These are phyloP conservation scores for Poicephalus gulielmi DNA, from an alignment of 2,113 vertebrate species.

Conservation along the genomic window DNA sequence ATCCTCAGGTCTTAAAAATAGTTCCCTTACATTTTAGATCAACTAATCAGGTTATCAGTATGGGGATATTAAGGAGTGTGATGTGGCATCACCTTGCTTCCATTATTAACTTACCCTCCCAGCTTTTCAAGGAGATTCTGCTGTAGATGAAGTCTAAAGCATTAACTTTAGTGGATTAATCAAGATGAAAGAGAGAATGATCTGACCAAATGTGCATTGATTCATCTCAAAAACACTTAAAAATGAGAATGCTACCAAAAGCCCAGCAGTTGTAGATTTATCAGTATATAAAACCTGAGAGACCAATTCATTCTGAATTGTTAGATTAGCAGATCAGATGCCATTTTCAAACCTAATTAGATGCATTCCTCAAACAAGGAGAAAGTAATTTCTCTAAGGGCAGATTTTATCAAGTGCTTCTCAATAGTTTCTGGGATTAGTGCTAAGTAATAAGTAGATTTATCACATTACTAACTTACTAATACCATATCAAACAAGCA, in stretches of 20 bases:
- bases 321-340: conserved; percentile 32
- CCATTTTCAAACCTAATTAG: conserved; percentile 54
- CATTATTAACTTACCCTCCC: background rate
- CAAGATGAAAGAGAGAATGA: background rate
- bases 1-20: background rate
- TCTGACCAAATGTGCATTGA: conserved; percentile 35
- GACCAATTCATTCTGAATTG: conserved; percentile 16
- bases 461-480: conserved; percentile 64
- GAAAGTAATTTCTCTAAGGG: conserved; percentile 51
- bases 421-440: conserved; percentile 62
- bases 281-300: conserved; percentile 32
- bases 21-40: background rate
- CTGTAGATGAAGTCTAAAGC: background rate
- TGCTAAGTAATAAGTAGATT: conserved; percentile 60
- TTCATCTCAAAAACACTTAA: conserved; percentile 42
- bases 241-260: conserved; percentile 35
- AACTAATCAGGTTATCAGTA: background rate
- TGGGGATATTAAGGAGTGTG: background rate
- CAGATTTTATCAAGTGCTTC: conserved; percentile 67
- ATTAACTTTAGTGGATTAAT: conserved; percentile 42
- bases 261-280: background rate
- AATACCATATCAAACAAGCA: conserved; percentile 50
- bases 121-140: conserved; percentile 44
- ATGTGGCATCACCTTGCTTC: background rate
- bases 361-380: conserved; percentile 24